Percentiles rank a stretch among this genome's conserved stretches.
Conservation (phyloP, 2,888 invertebrate species). For the Lasioglossum lativentre region DNA sequence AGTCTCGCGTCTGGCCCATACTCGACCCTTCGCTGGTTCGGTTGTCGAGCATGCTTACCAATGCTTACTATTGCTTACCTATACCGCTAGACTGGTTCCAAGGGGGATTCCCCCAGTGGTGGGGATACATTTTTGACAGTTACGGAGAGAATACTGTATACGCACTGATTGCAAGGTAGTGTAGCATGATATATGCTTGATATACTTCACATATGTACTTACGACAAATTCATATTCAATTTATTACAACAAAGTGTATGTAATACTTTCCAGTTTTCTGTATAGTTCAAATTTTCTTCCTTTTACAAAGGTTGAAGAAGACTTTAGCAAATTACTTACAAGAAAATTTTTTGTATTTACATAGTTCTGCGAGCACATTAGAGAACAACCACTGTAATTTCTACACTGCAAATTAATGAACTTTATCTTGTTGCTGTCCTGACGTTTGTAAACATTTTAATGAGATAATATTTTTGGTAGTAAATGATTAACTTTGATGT, state of each 20-base stretch:
- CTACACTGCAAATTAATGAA: not conserved
- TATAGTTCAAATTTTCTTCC: not conserved
- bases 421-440: not conserved
- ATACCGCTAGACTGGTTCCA: too few relatives aligned
- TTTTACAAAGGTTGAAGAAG: not conserved
- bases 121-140: not conserved
- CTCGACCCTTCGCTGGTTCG: too few relatives aligned
- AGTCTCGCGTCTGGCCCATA: too few relatives aligned
- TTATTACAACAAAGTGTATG: not conserved
- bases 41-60: too few relatives aligned
- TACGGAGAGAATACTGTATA: conserved; percentile 7
- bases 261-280: not conserved
- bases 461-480: not conserved
- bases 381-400: not conserved
- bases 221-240: not conserved
- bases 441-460: not conserved
- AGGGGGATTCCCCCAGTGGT: too few relatives aligned
- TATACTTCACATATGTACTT: not conserved
- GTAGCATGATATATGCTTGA: not conserved
- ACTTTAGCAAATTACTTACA: not conserved
- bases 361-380: not conserved
- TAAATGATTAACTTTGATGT: not conserved
- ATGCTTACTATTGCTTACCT: too few relatives aligned
- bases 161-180: not conserved
- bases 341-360: not conserved